phyloP scores from a whole-genome alignment of 2,888 invertebrate genomes.

The Candidula unifasciata region DNA sequence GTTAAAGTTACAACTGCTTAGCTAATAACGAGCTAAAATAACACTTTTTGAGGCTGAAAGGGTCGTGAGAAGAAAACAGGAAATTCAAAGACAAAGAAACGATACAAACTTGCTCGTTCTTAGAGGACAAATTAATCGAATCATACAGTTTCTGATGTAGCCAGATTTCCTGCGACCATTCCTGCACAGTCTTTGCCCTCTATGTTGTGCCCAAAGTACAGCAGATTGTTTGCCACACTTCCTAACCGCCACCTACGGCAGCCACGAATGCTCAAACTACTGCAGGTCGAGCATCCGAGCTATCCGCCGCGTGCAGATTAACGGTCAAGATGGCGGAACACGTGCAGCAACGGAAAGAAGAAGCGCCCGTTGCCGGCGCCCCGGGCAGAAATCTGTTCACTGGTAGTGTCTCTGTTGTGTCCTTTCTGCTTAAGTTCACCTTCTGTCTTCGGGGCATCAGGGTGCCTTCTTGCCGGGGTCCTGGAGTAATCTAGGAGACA shows the following conservation, averaged over 20 bases:
- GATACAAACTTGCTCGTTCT: background rate
- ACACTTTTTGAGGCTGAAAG: too few relatives aligned
- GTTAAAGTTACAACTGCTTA: too few relatives aligned
- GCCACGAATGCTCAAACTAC: background rate
- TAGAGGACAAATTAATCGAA: background rate
- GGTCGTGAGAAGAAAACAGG: background rate
- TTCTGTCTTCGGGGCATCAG: background rate
- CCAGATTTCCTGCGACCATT: background rate
- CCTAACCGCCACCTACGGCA: background rate
- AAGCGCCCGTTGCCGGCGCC: constrained; percentile 25
- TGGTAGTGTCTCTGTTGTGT: background rate
- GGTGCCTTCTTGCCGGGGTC: background rate
- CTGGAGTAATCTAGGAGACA: background rate
- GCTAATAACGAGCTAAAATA: too few relatives aligned
- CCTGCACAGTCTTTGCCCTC: background rate
- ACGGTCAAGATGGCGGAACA: constrained; percentile 35
- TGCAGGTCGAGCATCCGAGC: constrained; percentile 1
- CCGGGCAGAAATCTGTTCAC: constrained; percentile 43
- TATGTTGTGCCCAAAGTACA: background rate
- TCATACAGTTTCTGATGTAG: too few relatives aligned
- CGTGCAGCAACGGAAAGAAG: constrained; percentile 12
- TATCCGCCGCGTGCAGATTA: background rate
- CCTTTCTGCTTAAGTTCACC: background rate
- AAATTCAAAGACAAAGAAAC: background rate
- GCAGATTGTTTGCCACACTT: constrained; percentile 19